A percentile compares a stretch with the other conserved stretches of the same genome.
These are phyloP conservation scores for Prolemur simus DNA, from an alignment of 2,113 vertebrate species.

Conservation along the genomic window DNA sequence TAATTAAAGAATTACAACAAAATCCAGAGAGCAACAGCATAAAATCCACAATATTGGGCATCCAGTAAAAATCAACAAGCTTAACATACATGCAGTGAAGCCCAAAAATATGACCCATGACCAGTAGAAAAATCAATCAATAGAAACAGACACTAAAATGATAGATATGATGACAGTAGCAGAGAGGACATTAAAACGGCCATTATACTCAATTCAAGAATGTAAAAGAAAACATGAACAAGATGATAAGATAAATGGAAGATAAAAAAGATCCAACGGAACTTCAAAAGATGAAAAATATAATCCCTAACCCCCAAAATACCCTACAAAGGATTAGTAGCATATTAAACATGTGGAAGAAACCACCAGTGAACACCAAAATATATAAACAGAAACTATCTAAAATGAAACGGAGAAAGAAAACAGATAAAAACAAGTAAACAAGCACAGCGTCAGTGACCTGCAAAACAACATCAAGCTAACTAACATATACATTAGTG, in stretches of 20 bases:
- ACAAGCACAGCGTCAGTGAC: neutral
- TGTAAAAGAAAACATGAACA: neutral
- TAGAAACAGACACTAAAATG: constrained; percentile 24
- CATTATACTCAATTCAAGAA: neutral
- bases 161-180: neutral
- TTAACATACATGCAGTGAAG: neutral
- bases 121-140: neutral
- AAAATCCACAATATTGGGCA: neutral
- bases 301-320: neutral
- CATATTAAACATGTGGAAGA: neutral
- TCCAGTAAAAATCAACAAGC: neutral
- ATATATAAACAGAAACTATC: neutral
- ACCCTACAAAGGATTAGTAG: neutral
- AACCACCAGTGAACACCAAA: neutral
- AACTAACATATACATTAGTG: neutral
- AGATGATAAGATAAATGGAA: neutral
- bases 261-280: neutral
- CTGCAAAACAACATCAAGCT: neutral
- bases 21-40: neutral
- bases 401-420: neutral
- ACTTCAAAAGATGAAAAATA: neutral
- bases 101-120: neutral
- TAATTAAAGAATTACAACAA: neutral
- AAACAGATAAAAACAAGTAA: neutral
- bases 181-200: neutral